Evolutionary conservation across 1,140 invertebrate genomes (phyloP), one percentile per base, ranked within the genome.

Genomic region (Papilio polytes): DNA sequence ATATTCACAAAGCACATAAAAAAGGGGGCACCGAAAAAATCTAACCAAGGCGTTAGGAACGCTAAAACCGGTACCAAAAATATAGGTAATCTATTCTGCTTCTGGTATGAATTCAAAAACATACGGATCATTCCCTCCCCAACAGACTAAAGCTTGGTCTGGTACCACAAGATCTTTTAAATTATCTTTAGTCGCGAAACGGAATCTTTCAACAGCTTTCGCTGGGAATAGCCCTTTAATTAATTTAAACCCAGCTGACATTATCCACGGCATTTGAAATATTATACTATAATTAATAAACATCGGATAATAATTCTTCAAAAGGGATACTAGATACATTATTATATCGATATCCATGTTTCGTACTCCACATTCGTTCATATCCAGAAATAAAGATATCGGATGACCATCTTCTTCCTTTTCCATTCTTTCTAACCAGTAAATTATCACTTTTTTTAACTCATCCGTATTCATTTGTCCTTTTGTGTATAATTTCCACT

Each of bases 211-310:
- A 41, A 98, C 97, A 46, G 98, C 98, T 92, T 98, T 98, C 7
- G 98, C 96, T 53, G 98, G 98, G 76, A 99, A 92, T 96, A 98
- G 97, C 0, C 96, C 96, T 95, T 99, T 99, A 66, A 99, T 98
- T 66, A 99, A 96, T 94, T 98, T 99, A 95, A 99, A 99, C 1
- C 98, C 98, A 87, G 99, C 98, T 92, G 97, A 98, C 80, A 99
- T 95, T 10, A 99, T 96, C 98, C 98, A 99, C 6, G 98, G 98
- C 97, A 99, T 98, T 92, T 99, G 98, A 95, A 96, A 98, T 77
- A 99, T 97, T 53, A 99, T 95, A 81, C 99, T 98, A 89, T 98
- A 98, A 91, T 98, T 99, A 81, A 98, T 93, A 91, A 98, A 97
- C 94, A 97, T 97, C 10, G 98, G 98, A 95, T 99, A 99, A 91